Evolutionary conservation across 2,888 invertebrate genomes (phyloP).

Genomic region (Parthenolecanium corni): DNA sequence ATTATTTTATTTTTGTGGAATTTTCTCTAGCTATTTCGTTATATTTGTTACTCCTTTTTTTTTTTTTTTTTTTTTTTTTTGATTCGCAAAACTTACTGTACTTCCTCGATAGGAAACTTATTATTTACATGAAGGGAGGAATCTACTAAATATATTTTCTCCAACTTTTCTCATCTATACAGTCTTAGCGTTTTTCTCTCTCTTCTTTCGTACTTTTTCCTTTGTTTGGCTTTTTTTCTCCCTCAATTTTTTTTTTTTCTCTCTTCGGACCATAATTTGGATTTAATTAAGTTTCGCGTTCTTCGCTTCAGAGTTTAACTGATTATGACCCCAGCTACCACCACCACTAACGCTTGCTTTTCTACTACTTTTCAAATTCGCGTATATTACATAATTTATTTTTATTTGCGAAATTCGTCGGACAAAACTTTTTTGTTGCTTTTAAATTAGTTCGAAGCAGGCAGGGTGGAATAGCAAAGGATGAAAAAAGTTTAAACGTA

Average conservation of each 20-base stretch:
- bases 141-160: constrained; percentile 4
- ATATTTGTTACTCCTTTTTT: background rate
- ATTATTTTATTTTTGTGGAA: too few relatives aligned
- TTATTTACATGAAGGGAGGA: constrained; percentile 5
- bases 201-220: background rate
- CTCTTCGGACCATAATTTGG: background rate
- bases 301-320: constrained; percentile 2
- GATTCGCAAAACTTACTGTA: background rate
- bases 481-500: background rate
- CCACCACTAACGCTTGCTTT: background rate
- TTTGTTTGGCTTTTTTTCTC: background rate
- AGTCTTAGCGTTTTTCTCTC: background rate
- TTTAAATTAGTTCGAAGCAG: background rate
- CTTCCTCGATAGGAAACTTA: constrained; percentile 6
- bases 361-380: background rate
- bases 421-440: constrained; percentile 4
- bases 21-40: too few relatives aligned
- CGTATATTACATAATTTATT: constrained; percentile 10
- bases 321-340: background rate
- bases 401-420: constrained; percentile 6
- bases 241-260: background rate
- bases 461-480: background rate
- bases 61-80: too few relatives aligned
- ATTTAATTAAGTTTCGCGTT: constrained; percentile 7
- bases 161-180: constrained; percentile 9